These are phyloP conservation scores for Myrmophylax atrothorax DNA, from an alignment of 2,113 vertebrate genomes.

Conservation along the genomic window DNA sequence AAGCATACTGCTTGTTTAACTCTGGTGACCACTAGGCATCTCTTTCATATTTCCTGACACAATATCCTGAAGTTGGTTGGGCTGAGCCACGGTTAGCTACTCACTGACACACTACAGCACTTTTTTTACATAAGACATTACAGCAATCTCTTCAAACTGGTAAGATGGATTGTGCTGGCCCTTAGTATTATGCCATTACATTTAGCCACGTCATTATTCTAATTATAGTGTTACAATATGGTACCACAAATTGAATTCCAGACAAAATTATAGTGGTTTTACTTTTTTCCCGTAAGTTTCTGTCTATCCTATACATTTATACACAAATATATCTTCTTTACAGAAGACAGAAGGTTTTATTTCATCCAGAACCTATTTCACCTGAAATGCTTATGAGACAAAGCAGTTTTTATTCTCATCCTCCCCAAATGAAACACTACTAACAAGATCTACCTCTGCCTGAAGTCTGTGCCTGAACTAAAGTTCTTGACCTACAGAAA, in stretches of 20 bases:
- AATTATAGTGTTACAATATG: not conserved
- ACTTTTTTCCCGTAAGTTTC: not conserved
- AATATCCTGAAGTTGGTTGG: not conserved
- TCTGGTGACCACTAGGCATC: not conserved
- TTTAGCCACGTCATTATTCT: not conserved
- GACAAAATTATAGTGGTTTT: not conserved
- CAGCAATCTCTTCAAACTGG: not conserved
- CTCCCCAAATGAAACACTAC: not conserved
- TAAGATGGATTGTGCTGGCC: not conserved
- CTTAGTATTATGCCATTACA: not conserved
- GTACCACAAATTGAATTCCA: not conserved
- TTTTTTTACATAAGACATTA: not conserved
- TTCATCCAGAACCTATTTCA: not conserved
- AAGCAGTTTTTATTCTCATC: not conserved
- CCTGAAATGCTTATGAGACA: not conserved
- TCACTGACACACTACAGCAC: not conserved
- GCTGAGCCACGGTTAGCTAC: not conserved
- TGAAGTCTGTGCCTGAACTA: not conserved
- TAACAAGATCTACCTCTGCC: not conserved
- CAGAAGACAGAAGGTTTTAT: not conserved
- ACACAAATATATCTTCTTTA: not conserved
- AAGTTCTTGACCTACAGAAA: not conserved
- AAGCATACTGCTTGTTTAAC: not conserved
- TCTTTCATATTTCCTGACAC: not conserved
- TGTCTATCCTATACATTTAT: not conserved